phyloP scores from a whole-genome alignment of 2,888 invertebrate species.

The Rotaria socialis region DNA sequence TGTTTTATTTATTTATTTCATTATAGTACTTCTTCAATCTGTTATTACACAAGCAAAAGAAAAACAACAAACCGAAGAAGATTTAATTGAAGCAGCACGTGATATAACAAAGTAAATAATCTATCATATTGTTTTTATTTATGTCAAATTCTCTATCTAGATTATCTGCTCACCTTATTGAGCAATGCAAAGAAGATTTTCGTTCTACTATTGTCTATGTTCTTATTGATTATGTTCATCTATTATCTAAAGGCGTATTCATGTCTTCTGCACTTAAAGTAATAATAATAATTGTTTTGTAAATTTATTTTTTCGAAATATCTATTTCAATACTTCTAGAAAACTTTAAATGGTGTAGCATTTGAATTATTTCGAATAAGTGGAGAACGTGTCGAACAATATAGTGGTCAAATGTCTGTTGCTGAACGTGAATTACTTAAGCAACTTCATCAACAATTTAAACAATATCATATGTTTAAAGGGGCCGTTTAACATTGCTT shows the following conservation, averaged over 20 bases:
- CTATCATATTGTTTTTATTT: too few relatives aligned
- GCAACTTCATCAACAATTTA: conserved; percentile 3
- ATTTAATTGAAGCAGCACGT: conserved; percentile 3
- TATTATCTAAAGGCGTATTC: neutral
- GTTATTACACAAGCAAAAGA: neutral
- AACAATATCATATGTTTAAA: conserved; percentile 23
- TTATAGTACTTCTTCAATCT: neutral
- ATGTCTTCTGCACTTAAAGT: neutral
- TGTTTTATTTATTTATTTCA: neutral
- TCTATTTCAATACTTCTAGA: neutral
- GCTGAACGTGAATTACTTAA: conserved; percentile 22
- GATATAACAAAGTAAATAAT: neutral
- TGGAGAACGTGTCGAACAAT: conserved; percentile 1
- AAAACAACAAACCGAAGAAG: neutral
- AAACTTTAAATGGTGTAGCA: neutral
- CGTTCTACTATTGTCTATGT: conserved; percentile 27
- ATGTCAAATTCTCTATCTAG: neutral
- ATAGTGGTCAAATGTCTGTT: neutral
- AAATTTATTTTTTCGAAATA: neutral
- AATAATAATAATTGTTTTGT: neutral
- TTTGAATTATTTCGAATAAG: conserved; percentile 6
- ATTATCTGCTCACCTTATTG: conserved; percentile 1
- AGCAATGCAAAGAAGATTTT: conserved; percentile 24
- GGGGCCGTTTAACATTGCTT: neutral
- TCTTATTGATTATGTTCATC: neutral